Evolutionary conservation across 1,140 invertebrate genomes (phyloP).

Genomic region (Agrilus planipennis): DNA sequence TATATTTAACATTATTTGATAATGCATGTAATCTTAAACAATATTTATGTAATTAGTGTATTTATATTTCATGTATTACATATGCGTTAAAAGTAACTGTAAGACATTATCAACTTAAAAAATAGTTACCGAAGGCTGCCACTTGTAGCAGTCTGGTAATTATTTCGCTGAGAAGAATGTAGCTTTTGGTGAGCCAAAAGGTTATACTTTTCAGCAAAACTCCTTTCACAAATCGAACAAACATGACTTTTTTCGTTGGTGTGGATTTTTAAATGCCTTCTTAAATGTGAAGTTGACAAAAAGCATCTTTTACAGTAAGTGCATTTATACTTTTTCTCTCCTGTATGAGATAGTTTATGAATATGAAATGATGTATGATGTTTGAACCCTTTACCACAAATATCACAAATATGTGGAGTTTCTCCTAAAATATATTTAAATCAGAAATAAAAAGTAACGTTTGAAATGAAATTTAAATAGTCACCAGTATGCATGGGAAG

Average conservation of each 20-base stretch:
- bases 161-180: too few species aligned
- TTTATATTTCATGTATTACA: too few species aligned
- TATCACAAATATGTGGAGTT: slow-evolving; percentile 41
- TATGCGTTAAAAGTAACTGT: too few species aligned
- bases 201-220: slow-evolving; percentile 50
- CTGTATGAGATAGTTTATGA: slow-evolving; percentile 50
- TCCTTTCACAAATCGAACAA: slow-evolving; percentile 50
- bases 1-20: too few species aligned
- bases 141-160: too few species aligned
- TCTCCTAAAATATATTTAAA: slow-evolving; percentile 12
- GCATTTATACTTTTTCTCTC: slow-evolving; percentile 48
- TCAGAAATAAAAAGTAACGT: not conserved
- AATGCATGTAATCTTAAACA: too few species aligned
- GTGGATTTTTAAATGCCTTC: slow-evolving; percentile 53
- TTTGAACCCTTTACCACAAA: slow-evolving; percentile 55
- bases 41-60: too few species aligned
- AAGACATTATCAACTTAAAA: too few species aligned
- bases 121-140: too few species aligned
- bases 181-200: slow-evolving; percentile 22
- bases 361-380: slow-evolving; percentile 58
- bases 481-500: slow-evolving; percentile 53
- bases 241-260: slow-evolving; percentile 54
- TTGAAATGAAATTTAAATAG: slow-evolving; percentile 1
- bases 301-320: slow-evolving; percentile 44
- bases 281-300: slow-evolving; percentile 50